Evolutionary conservation across 1,140 invertebrate genomes (phyloP), one percentile per base, ranked within the genome.

Genomic region (Cotesia typhae): DNA sequence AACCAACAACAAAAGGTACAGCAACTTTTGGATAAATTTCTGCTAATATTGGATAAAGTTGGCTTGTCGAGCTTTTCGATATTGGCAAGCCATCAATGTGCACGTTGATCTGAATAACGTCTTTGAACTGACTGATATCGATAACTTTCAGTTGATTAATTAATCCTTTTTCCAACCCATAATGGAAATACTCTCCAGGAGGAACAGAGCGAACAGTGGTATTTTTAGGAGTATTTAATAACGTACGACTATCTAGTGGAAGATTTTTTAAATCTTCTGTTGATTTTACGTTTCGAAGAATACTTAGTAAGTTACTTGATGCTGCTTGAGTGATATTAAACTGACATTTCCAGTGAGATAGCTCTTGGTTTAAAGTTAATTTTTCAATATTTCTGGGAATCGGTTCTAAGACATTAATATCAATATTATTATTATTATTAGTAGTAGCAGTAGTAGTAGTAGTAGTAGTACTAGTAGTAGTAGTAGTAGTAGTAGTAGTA

Each of bases 21-120:
- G 20, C 9, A 2, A 81, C 12, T 38, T 9, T 47, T 2, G 36
- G 41, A 71, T 12, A 70, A 35, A 78, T 68, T 64, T 64, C 10
- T 3, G 36, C 74, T 57, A 79, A 55, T 57, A 80, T 80, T 14
- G 78, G 78, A 70, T 76, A 79, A 6, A 80, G 68, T 70, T 77
- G 63, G 55, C 75, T 71, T 4, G 52, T 60, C 51, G 61, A 74
- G 65, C 77, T 78, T 67, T 74, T 76, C 12, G 73, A 68, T 64
- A 78, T 9, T 28, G 74, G 75, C 53, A 79, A 55, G 3, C 78
- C 77, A 77, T 78, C 77, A 51, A 78, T 74, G 59, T 76, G 71
- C 3, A 78, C 10, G 67, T 70, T 72, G 9, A 74, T 7, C 14
- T 20, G 14, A 65, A 72, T 72, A 38, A 12, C 4, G 14, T 36